These are phyloP conservation scores for Falco concolor DNA, from an alignment of 2,797 vertebrate species.

Conservation along the genomic window DNA sequence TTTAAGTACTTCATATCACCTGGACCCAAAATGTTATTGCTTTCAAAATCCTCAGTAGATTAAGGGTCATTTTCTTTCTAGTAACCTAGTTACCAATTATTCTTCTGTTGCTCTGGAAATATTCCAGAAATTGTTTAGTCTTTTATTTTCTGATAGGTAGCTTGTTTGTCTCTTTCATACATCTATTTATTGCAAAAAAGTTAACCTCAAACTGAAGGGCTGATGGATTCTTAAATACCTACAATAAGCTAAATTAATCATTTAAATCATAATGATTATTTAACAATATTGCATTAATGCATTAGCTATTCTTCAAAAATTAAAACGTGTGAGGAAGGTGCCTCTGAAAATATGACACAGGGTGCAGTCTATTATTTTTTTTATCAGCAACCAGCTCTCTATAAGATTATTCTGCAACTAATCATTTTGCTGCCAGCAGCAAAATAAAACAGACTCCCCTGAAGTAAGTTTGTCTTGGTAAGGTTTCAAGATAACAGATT, in stretches of 20 bases:
- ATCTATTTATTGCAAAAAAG: not conserved
- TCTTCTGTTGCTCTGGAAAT: not conserved
- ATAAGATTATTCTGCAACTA: constrained; percentile 8
- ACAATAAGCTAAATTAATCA: not conserved
- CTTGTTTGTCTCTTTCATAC: not conserved
- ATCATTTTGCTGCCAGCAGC: constrained; percentile 8
- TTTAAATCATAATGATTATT: not conserved
- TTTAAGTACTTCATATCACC: not conserved
- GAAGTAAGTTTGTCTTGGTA: constrained; percentile 44
- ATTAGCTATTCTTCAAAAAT: not conserved
- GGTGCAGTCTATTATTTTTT: not conserved
- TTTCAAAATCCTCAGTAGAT: not conserved
- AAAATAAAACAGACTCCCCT: constrained; percentile 24
- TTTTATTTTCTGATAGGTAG: not conserved
- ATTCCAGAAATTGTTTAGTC: not conserved
- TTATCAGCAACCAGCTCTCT: not conserved
- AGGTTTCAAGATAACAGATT: constrained; percentile 52
- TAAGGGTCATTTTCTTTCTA: not conserved
- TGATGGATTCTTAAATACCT: not conserved
- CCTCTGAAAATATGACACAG: not conserved
- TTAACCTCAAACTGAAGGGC: not conserved
- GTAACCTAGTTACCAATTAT: not conserved
- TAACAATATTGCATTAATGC: not conserved
- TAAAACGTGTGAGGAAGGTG: not conserved
- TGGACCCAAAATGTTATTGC: not conserved